A percentile compares a stretch with the other conserved stretches of the same genome.
phyloP scores from a whole-genome alignment of 2,113 vertebrate genomes.

The Microtus pennsylvanicus region DNA sequence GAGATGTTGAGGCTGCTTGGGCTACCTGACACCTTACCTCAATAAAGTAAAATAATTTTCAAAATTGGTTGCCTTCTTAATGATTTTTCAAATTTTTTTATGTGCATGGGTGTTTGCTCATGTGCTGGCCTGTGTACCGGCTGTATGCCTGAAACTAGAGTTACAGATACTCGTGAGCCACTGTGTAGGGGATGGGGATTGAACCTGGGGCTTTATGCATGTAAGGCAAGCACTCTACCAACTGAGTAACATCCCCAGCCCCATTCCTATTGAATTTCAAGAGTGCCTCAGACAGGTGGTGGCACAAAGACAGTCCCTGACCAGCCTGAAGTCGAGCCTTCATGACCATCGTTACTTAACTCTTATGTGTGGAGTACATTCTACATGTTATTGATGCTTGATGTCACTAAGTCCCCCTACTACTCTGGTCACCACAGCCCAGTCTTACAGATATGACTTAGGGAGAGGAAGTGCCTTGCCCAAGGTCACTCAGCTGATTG shows the following conservation, averaged over 20 bases:
- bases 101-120: not conserved
- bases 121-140: not conserved
- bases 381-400: not conserved
- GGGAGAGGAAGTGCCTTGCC: not conserved
- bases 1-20: not conserved
- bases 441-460: not conserved
- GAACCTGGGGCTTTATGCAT: no score
- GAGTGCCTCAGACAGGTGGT: not conserved
- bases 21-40: not conserved
- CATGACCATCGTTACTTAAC: not conserved
- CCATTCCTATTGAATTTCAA: not conserved
- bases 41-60: not conserved
- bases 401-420: not conserved
- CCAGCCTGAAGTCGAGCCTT: not conserved
- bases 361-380: rapidly evolving
- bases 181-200: not conserved
- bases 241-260: no score
- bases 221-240: no score
- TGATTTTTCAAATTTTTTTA: not conserved
- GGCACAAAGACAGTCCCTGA: not conserved
- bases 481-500: not conserved
- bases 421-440: no score
- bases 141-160: not conserved
- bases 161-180: not conserved
- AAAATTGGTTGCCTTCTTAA: not conserved